Evolutionary conservation across 1,140 invertebrate species (phyloP), one percentile per base, ranked within the genome.

Genomic region (Drepana arcuata): DNA sequence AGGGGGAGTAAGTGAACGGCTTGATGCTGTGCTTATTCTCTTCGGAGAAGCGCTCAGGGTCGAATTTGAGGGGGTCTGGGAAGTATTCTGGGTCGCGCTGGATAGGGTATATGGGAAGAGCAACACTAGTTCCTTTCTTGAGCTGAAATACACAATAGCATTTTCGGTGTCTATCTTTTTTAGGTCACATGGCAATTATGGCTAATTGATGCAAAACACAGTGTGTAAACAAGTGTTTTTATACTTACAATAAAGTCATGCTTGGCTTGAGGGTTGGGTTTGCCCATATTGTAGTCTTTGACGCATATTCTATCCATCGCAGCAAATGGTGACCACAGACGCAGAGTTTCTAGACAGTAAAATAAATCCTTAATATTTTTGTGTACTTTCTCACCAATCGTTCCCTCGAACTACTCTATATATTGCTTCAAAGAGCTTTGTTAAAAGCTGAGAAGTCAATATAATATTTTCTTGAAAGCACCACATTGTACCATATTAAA

Each of bases 11-110:
- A 1, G 81, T 63, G 18, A 69, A 83, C 0, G 79, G 78, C 2
- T 77, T 54, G 29, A 85, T 79, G 3, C 79, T 68, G 3, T 71
- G 50, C 18, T 78, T 82, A 48, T 87, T 86, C 31, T 86, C 77
- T 2, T 84, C 80, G 11, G 71, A 81, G 31, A 88, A 88, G 14
- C 88, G 59, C 32, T 88, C 86, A 0, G 88, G 87, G 49, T 87
- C 75, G 29, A 88, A 89, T 34, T 78, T 82, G 0, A 60, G 51
- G 1, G 88, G 88, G 23, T 88, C 65, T 1, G 83, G 77, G 57
- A 78, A 89, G 44, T 80, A 85, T 15, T 79, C 40, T 6, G 82
- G 67, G 43, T 88, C 81, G 7, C 67, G 74, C 48, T 90, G 88
- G 11, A 89, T 57, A 3, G 71, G 63, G 46, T 60, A 84, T 2